A percentile compares a stretch with the other conserved stretches of the same genome.
phyloP scores from a whole-genome alignment of 2,113 vertebrate genomes.

The Triplophysa siluroides region DNA sequence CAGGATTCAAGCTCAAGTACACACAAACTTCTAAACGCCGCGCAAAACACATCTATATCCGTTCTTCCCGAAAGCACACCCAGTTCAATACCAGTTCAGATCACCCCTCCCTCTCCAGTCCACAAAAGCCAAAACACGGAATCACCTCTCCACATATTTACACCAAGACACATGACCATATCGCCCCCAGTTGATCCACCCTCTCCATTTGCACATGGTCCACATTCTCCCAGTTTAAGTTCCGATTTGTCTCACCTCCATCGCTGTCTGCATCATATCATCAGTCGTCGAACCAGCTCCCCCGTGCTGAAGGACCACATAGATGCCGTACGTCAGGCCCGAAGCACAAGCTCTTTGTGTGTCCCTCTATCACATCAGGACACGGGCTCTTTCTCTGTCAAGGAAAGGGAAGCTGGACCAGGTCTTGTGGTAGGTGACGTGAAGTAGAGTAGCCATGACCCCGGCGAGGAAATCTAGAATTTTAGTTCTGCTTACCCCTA shows the following conservation, averaged over 20 bases:
- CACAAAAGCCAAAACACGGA: neutral
- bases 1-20: neutral
- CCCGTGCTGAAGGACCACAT: constrained; percentile 51
- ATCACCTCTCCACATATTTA: constrained; percentile 9
- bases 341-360: constrained; percentile 46
- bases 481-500: neutral
- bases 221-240: constrained; percentile 28
- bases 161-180: constrained; percentile 3
- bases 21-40: neutral
- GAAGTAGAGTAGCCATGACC: constrained; percentile 24
- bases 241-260: constrained; percentile 66
- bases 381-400: constrained; percentile 22
- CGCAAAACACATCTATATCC: neutral
- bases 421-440: constrained; percentile 64
- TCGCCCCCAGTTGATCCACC: constrained; percentile 15
- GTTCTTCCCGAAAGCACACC: neutral
- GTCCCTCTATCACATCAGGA: constrained; percentile 41
- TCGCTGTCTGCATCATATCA: constrained; percentile 66
- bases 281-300: constrained; percentile 64
- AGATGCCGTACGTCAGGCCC: constrained; percentile 5
- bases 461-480: constrained; percentile 15
- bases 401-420: constrained; percentile 51
- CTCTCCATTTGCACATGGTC: constrained; percentile 6
- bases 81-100: constrained; percentile 14
- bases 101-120: constrained; percentile 36